Base-by-base conservation (phyloP, 2,797 vertebrate species). In the Syngnathus acus region DNA sequence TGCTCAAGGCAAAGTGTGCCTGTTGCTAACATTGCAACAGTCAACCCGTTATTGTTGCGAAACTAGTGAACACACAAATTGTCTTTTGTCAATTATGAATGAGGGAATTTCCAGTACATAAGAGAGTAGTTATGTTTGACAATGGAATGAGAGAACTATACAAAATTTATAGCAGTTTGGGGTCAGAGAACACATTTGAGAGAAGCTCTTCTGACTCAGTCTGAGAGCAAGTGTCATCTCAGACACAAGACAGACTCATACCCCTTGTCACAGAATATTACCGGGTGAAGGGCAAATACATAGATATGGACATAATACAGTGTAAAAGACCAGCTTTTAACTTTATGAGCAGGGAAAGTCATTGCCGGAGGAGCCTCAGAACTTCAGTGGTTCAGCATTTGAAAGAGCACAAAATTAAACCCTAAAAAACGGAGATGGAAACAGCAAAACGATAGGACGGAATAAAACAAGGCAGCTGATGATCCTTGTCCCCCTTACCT, bases 111-210 rank as follows among this genome's bases (percentile, higher is more conserved):
- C 84, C 85, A 79, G 65, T 76, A 78, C 70, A 84, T 81, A 78
- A 83, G 77, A 79, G 79, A 61, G 14, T 50, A 40, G 77, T 74
- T 86, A 69, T 55, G 38, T 83, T 78, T 86, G 82, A 87, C 84
- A 86, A 66, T 81, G 86, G 83, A 85, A 88, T 85, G 86, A 82
- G 74, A 76, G 84, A 82, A 84, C 83, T 84, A 84, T 70, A 19
- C 0, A 72, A 83, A 84, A 88, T 88, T 88, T 89, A 89, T 84
- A 75, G 82, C 70, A 64, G 78, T 79, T 77, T 19, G 68, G 72
- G 84, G 85, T 86, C 84, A 86, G 53, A 50, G 78, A 79, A 78
- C 72, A 76, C 76, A 70, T 82, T 74, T 83, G 79, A 85, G 82
- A 78, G 62, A 76, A 77, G 80, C 78, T 81, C 82, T 69, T 74